phyloP scores from a whole-genome alignment of 2,113 vertebrate genomes.

The Alexandromys fortis region DNA sequence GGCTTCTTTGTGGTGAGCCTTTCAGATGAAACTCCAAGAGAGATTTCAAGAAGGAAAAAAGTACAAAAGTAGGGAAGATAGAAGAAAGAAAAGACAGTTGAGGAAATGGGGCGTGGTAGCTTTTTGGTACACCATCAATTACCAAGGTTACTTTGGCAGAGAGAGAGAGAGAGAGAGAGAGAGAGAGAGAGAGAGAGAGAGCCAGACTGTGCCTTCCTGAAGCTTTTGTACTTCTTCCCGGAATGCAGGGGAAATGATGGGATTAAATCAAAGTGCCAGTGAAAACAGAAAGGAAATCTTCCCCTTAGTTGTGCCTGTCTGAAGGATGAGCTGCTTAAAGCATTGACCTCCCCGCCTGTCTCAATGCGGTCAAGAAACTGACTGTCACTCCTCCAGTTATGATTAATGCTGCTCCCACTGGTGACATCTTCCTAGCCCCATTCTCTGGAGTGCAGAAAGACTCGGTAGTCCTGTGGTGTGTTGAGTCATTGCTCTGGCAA shows the following conservation, averaged over 20 bases:
- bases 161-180: slow-evolving; percentile 65
- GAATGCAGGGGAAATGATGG: slow-evolving; percentile 71
- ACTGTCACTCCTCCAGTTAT: slow-evolving; percentile 81
- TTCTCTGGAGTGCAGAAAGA: slow-evolving; percentile 72
- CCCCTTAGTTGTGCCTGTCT: slow-evolving; percentile 76
- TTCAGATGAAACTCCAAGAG: not conserved
- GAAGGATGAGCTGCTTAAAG: slow-evolving; percentile 79
- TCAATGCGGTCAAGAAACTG: slow-evolving; percentile 84
- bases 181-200: slow-evolving; percentile 27
- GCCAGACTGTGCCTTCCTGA: slow-evolving; percentile 46
- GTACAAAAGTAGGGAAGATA: not conserved
- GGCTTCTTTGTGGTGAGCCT: not conserved
- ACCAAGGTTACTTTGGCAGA: slow-evolving; percentile 66
- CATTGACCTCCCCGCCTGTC: slow-evolving; percentile 78
- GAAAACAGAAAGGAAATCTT: slow-evolving; percentile 78
- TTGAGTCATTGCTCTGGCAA: slow-evolving; percentile 75
- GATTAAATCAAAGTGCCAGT: slow-evolving; percentile 70
- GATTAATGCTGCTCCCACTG: slow-evolving; percentile 81
- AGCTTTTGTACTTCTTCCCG: slow-evolving; percentile 73
- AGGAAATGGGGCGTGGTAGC: not conserved
- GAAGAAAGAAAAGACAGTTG: not conserved
- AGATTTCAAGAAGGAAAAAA: not conserved
- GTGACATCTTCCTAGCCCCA: slow-evolving; percentile 80
- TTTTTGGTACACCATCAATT: slow-evolving; percentile 56
- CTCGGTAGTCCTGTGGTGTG: slow-evolving; percentile 52